Conservation (phyloP, 1,140 invertebrate species). For the Triops cancriformis region DNA sequence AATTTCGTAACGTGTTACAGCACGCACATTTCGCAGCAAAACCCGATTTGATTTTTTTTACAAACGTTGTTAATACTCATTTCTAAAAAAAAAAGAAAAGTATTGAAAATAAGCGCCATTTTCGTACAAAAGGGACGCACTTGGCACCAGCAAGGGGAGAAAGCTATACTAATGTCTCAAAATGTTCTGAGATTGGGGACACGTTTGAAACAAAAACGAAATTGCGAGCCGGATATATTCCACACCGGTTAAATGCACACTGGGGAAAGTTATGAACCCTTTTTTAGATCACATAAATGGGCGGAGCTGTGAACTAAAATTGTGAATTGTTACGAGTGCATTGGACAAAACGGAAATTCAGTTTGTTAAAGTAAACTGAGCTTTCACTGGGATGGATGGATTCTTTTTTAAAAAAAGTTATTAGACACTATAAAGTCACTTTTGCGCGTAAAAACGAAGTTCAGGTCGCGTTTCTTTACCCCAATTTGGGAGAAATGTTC, state of each 20-base stretch:
- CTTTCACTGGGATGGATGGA: not conserved
- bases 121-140: conserved; percentile 1
- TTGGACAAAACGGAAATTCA: not conserved
- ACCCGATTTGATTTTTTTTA: not conserved
- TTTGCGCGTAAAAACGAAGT: not conserved
- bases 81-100: not conserved
- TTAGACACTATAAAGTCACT: too few species aligned
- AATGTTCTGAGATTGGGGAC: not conserved
- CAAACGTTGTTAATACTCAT: not conserved
- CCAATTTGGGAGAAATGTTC: not conserved
- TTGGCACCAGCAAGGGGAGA: not conserved
- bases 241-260: conserved; percentile 12
- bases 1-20: too few species aligned
- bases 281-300: too few species aligned
- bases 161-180: not conserved
- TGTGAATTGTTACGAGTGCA: not conserved
- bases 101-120: not conserved
- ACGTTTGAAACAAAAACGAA: not conserved
- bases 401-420: not conserved
- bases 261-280: not conserved
- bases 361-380: not conserved
- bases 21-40: too few species aligned
- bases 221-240: not conserved
- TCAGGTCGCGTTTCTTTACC: conserved; percentile 17
- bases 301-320: too few species aligned